Evolutionary conservation across 2,113 vertebrate genomes (phyloP).

Genomic region (Catharus fuscescens): DNA sequence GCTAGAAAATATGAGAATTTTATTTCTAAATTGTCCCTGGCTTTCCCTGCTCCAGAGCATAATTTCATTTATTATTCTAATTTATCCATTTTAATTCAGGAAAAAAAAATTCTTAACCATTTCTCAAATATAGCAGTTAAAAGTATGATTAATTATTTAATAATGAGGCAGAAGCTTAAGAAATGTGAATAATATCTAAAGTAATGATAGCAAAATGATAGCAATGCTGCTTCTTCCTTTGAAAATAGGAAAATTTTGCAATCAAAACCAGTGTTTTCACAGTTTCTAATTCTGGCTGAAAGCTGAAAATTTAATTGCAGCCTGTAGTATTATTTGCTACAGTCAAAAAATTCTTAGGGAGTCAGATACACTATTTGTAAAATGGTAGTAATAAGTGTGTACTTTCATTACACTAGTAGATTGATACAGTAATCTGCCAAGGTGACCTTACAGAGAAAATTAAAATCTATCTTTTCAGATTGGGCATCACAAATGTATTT

Average conservation of each 20-base stretch:
- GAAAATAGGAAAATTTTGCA: neutral
- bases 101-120: neutral
- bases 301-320: neutral
- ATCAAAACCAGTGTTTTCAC: neutral
- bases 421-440: neutral
- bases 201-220: neutral
- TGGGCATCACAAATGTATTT: neutral
- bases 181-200: neutral
- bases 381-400: neutral
- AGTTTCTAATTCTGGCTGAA: neutral
- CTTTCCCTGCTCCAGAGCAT: neutral
- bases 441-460: neutral
- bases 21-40: neutral
- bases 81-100: neutral
- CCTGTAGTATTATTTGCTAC: neutral
- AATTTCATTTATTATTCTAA: neutral
- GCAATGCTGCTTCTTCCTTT: neutral
- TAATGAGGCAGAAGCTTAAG: neutral
- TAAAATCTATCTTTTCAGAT: neutral
- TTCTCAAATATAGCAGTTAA: neutral
- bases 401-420: neutral
- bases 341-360: neutral
- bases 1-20: neutral
- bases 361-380: neutral
- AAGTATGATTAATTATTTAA: neutral